phyloP scores from a whole-genome alignment of 2,888 invertebrate genomes.

The Theretra japonica region DNA sequence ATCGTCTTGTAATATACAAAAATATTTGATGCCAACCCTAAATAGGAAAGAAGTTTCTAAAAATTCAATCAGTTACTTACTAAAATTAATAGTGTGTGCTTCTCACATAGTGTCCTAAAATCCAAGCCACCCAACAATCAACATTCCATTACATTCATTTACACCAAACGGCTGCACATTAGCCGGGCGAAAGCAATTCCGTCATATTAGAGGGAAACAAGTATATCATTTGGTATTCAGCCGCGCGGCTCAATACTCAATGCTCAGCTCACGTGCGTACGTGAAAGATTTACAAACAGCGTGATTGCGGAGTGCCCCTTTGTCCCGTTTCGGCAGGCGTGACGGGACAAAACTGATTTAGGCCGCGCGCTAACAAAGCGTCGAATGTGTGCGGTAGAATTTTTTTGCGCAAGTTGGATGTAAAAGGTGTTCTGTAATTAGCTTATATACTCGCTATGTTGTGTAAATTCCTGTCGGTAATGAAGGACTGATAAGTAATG shows the following conservation, averaged over 20 bases:
- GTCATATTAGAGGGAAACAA: slow-evolving; percentile 49
- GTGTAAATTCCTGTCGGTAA: neutral
- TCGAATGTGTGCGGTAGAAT: neutral
- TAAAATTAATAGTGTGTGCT: too few species aligned
- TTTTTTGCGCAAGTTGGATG: neutral
- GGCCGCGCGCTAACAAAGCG: slow-evolving; percentile 33
- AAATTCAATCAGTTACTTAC: too few species aligned
- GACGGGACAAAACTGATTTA: slow-evolving; percentile 48
- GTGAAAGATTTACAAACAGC: slow-evolving; percentile 49
- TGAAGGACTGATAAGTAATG: neutral
- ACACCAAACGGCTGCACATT: slow-evolving; percentile 26
- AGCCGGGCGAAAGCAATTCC: slow-evolving; percentile 34
- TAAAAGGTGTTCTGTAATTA: neutral
- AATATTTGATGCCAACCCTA: too few species aligned
- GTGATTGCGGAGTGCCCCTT: slow-evolving; percentile 44
- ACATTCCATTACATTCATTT: slow-evolving; percentile 13
- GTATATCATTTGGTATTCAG: slow-evolving; percentile 61
- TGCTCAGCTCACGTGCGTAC: slow-evolving; percentile 47
- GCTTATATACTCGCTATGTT: too few species aligned
- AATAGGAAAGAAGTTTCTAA: too few species aligned
- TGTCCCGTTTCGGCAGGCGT: slow-evolving; percentile 40
- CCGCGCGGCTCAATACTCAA: slow-evolving; percentile 51
- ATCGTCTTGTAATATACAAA: too few species aligned
- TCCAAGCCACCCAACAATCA: neutral
- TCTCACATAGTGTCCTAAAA: neutral